Base-by-base conservation (phyloP, 2,888 invertebrate genomes). In the Trichopoda pennipes region DNA sequence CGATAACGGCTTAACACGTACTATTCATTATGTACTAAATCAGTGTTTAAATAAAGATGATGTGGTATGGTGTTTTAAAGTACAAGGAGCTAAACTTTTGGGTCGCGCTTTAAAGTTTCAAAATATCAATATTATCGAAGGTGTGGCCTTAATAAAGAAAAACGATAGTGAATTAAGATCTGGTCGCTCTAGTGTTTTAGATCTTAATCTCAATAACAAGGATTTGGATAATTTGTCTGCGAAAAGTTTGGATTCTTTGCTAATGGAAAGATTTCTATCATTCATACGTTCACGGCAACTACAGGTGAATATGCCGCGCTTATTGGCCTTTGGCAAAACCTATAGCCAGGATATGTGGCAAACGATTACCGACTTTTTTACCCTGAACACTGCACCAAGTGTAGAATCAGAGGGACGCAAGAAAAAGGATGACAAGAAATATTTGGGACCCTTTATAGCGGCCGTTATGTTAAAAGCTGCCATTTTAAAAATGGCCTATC, bases 401-500 rank as follows among this genome's bases (percentile, higher is more conserved):
- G 72, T 63, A 3, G 91, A 90, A 3, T 81, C 69, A 93, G 93
- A 87, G 76, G 86, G 94, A 92, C 38, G 93, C 94, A 91, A 94
- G 89, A 91, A 94, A 90, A 94, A 94, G 88, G 87, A 90, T 21
- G 90, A 90, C 74, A 90, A 90, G n/a, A 94, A 94, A 87, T 93
- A 93, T 91, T 92, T 94, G 75, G 94, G 94, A 0, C 94, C 95
- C 0, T 93, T 95, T 76, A 91, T 95, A 38, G 94, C 94, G 78
- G 94, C 94, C 14, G 92, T 95, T 42, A 93, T 95, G 60, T 92
- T 95, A 72, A 95, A 95, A 88, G 94, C 94, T 28, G 94, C 94
- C 47, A 94, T 95, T 88, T 91, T 95, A 19, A 94, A 95, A 19
- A 93, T 95, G 91, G 95, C 95, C 3, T 95, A 95, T 90, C 94